These are phyloP conservation scores for Centroberyx gerrardi DNA, from an alignment of 2,797 vertebrate genomes.

Conservation along the genomic window DNA sequence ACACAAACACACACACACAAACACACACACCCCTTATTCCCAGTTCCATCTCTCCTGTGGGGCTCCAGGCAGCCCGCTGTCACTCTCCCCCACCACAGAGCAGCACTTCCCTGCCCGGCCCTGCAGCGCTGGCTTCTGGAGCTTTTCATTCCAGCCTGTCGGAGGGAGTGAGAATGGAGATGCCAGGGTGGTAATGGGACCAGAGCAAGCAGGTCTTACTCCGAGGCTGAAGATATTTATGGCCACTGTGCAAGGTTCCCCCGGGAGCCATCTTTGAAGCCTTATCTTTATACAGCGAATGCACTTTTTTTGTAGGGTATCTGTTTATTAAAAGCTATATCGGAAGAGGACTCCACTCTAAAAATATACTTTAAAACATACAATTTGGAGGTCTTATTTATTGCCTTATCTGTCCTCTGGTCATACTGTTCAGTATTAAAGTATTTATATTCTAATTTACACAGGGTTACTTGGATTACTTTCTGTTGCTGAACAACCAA, in stretches of 20 bases:
- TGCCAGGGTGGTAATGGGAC: conserved; percentile 64
- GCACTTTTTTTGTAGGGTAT: conserved; percentile 22
- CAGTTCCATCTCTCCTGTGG: conserved; percentile 52
- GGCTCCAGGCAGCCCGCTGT: conserved; percentile 52
- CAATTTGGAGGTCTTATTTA: too few relatives aligned
- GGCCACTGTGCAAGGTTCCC: conserved; percentile 32
- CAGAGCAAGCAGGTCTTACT: conserved; percentile 54
- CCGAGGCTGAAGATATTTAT: conserved; percentile 52
- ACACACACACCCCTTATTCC: conserved; percentile 53
- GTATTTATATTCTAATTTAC: conserved; percentile 17
- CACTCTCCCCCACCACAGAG: conserved; percentile 42
- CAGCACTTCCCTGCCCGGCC: conserved; percentile 44
- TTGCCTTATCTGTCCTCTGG: too few relatives aligned
- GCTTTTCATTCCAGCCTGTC: conserved; percentile 70
- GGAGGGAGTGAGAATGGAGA: conserved; percentile 61
- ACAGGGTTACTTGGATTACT: conserved; percentile 13
- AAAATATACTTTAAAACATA: not conserved
- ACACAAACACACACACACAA: conserved; percentile 19
- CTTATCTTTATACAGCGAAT: conserved; percentile 31
- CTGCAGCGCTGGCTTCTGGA: conserved; percentile 45
- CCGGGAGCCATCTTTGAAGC: not conserved
- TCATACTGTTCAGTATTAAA: too few relatives aligned
- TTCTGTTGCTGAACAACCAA: conserved; percentile 9
- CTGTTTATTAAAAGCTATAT: conserved; percentile 16
- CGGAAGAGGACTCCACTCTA: conserved; percentile 2